Conservation (phyloP, 2,888 invertebrate genomes). For the Cancer borealis region DNA sequence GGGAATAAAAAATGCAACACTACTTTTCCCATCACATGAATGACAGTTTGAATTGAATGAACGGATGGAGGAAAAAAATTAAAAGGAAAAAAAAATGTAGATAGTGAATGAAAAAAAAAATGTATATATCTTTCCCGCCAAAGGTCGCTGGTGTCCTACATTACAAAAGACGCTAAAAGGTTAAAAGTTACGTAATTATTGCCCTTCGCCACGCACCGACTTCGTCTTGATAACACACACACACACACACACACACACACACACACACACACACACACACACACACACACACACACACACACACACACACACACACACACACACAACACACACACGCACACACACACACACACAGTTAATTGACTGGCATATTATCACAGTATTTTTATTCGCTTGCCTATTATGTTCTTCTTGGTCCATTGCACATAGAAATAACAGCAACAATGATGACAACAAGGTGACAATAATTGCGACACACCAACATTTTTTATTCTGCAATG, state of each 20-base stretch:
- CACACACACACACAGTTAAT: too few relatives aligned
- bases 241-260: constrained; percentile 7
- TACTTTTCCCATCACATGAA: not conserved
- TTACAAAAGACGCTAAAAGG: not conserved
- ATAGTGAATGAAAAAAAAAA: not conserved
- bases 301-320: not conserved
- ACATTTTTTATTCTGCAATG: too few relatives aligned
- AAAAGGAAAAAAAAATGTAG: not conserved
- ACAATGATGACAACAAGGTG: too few relatives aligned
- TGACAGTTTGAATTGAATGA: not conserved
- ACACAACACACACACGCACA: not conserved
- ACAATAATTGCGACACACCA: too few relatives aligned
- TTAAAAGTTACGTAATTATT: not conserved
- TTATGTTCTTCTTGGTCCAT: too few relatives aligned
- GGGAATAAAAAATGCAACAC: not conserved
- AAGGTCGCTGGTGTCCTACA: not conserved
- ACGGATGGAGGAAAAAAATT: too few relatives aligned
- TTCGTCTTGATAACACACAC: not conserved
- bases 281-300: not conserved
- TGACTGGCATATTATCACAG: too few relatives aligned
- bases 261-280: not conserved
- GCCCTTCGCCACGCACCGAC: not conserved
- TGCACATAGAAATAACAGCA: too few relatives aligned
- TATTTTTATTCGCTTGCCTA: too few relatives aligned
- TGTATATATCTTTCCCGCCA: not conserved